Evolutionary conservation across 2,797 vertebrate species (phyloP).

Genomic region (Cottoperca gobio): DNA sequence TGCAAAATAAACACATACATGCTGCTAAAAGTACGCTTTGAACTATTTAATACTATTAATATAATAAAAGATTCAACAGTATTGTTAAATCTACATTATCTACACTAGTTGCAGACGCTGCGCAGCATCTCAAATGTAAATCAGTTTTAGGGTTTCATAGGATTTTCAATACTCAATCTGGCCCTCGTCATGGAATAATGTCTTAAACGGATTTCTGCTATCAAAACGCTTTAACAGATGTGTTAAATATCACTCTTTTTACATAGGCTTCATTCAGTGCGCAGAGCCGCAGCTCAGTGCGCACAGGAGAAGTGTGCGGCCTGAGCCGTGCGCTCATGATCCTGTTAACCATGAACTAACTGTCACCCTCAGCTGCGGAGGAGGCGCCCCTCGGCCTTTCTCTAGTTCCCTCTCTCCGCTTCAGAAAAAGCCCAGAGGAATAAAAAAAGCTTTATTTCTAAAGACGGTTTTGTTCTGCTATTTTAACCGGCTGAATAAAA

Average conservation of each 20-base stretch:
- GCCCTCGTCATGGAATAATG: slow-evolving; percentile 85
- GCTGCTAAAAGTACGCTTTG: not conserved
- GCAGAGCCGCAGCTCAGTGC: slow-evolving; percentile 78
- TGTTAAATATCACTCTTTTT: slow-evolving; percentile 92
- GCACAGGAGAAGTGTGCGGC: slow-evolving; percentile 91
- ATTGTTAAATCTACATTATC: not conserved
- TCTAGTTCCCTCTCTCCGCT: slow-evolving; percentile 85
- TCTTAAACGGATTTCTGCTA: slow-evolving; percentile 86
- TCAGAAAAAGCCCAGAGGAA: slow-evolving; percentile 82
- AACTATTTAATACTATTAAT: not conserved
- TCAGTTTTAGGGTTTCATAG: slow-evolving; percentile 75
- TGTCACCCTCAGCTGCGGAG: slow-evolving; percentile 97
- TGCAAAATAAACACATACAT: not conserved
- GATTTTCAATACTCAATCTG: slow-evolving; percentile 85
- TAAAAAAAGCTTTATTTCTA: slow-evolving; percentile 90
- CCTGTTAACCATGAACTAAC: slow-evolving; percentile 99
- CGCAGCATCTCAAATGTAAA: slow-evolving; percentile 72
- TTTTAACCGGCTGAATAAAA: slow-evolving; percentile 97
- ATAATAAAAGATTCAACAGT: not conserved
- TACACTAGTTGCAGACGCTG: slow-evolving; percentile 19
- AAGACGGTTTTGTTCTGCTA: slow-evolving; percentile 92
- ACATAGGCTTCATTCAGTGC: slow-evolving; percentile 87
- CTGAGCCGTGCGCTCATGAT: slow-evolving; percentile 88
- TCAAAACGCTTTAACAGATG: slow-evolving; percentile 94
- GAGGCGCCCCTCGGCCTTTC: slow-evolving; percentile 75